Evolutionary conservation across 2,797 vertebrate genomes (phyloP), one percentile per base, ranked within the genome.

Genomic region (Spinibarbus caldwelli): DNA sequence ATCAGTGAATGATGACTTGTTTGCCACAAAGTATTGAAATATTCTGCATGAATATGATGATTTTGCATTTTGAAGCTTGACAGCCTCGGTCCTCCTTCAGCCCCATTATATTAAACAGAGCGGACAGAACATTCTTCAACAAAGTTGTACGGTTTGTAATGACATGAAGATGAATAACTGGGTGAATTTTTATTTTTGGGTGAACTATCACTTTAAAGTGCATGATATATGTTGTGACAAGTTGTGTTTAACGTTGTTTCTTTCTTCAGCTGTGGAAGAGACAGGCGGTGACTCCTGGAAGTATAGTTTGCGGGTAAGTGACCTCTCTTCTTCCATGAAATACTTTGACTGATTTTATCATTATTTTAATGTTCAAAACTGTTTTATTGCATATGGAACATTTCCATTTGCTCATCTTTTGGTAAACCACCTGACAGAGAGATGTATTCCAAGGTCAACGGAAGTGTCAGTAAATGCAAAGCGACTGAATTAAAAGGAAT

Each of bases 281-380:
- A 97, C 96, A 14, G 98, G 98, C 89, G 98, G 98, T 17, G 98
- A 99, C 94, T 99, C 98, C 70, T 99, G 98, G 97, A 99, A 99
- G 90, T 99, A 99, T 89, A 99, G 97, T 94, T 94, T 99, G 54
- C 94, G 97, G 93, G 98, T 99, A 93, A 96, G 97, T 96, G 6
- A 2, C 9, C 15, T 15, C 71, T 31, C 11, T 62, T 54, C 15
- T 71, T 26, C 12, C 76, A 31, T 83, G 52, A 78, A 47, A 68
- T 41, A 8, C 23, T 52, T 41, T 86, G n/a, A 49, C 17, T 57
- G 54, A 41, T 36, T 54, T 15, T 77, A 14, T 75, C 19, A 43
- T 47, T 47, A 43, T 8, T 19, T 23, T 76, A 6, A 29, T 72
- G 71, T 72, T 29, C 71, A 29, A 31, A 41, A 15, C 10, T 26